A percentile compares a stretch with the other conserved stretches of the same genome.
Conservation (phyloP, 2,888 invertebrate species). For the Cephus sareptanus region DNA sequence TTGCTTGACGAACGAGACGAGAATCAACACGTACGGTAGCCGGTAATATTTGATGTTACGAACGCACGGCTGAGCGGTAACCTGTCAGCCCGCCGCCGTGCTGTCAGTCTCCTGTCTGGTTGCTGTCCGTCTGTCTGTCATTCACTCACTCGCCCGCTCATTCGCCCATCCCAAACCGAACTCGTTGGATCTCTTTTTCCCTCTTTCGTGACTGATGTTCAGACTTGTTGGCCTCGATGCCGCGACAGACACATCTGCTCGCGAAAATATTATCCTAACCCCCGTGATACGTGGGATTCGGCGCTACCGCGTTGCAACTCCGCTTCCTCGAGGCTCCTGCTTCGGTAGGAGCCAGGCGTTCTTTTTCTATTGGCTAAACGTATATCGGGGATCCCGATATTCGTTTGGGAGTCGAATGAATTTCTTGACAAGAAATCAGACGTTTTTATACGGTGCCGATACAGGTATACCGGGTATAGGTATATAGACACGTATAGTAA, state of each 20-base stretch:
- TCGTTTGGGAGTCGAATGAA: neutral
- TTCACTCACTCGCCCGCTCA: slow-evolving; percentile 38
- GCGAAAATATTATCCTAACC: slow-evolving; percentile 7
- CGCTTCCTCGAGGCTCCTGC: neutral
- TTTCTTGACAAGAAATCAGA: neutral
- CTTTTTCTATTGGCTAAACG: neutral
- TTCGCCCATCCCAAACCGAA: slow-evolving; percentile 16
- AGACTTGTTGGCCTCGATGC: slow-evolving; percentile 38
- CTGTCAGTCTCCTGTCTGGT: slow-evolving; percentile 71
- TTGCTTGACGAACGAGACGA: slow-evolving; percentile 57
- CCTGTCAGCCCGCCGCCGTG: slow-evolving; percentile 68
- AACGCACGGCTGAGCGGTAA: slow-evolving; percentile 60
- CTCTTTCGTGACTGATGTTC: slow-evolving; percentile 42
- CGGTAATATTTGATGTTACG: slow-evolving; percentile 68
- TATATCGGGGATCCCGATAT: neutral
- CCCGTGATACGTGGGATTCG: neutral
- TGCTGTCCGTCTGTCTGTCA: slow-evolving; percentile 62
- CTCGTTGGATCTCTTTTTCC: slow-evolving; percentile 38
- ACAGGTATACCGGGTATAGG: neutral
- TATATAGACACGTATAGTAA: neutral
- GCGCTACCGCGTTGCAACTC: neutral
- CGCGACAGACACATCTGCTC: neutral
- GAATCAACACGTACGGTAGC: slow-evolving; percentile 63
- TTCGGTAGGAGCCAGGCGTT: neutral
- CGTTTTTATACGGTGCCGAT: neutral